Conservation (phyloP, 2,888 invertebrate genomes). For the Lithophane leautieri region DNA sequence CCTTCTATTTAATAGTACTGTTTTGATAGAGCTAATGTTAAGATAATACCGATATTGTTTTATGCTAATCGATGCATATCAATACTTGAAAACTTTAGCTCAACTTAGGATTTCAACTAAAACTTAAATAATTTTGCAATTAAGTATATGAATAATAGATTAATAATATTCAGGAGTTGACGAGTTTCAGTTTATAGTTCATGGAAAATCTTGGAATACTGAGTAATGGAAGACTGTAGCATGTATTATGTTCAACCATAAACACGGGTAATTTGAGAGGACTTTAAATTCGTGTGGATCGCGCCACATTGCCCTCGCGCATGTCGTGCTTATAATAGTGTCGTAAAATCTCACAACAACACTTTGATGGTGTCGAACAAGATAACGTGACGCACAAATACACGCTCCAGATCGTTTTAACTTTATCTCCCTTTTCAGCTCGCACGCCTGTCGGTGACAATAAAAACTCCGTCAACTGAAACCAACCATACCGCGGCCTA, state of each 20-base stretch:
- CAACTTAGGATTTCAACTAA: conserved; percentile 20
- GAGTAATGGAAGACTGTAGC: conserved; percentile 24
- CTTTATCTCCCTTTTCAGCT: conserved; percentile 67
- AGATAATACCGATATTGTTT: conserved; percentile 14
- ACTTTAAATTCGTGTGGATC: conserved; percentile 46
- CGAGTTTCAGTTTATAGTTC: conserved; percentile 18
- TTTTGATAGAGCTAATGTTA: background rate
- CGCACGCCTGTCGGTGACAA: conserved; percentile 66
- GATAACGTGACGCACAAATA: conserved; percentile 55
- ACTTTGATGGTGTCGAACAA: conserved; percentile 65
- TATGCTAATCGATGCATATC: conserved; percentile 33
- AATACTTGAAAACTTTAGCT: conserved; percentile 19
- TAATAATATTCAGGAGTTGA: conserved; percentile 8
- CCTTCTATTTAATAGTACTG: background rate
- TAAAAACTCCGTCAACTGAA: conserved; percentile 70
- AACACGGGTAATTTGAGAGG: conserved; percentile 51
- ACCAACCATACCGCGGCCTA: conserved; percentile 65
- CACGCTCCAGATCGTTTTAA: conserved; percentile 46
- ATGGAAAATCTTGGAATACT: conserved; percentile 33
- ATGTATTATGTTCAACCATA: conserved; percentile 35
- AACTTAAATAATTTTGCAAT: conserved; percentile 24
- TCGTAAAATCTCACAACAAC: conserved; percentile 55
- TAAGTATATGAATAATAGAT: conserved; percentile 22
- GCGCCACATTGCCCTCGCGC: conserved; percentile 53
- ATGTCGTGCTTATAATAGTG: conserved; percentile 30